A percentile compares a stretch with the other conserved stretches of the same genome.
Evolutionary conservation across 1,140 invertebrate genomes (phyloP).

Genomic region (Lutraria rhynchaena): DNA sequence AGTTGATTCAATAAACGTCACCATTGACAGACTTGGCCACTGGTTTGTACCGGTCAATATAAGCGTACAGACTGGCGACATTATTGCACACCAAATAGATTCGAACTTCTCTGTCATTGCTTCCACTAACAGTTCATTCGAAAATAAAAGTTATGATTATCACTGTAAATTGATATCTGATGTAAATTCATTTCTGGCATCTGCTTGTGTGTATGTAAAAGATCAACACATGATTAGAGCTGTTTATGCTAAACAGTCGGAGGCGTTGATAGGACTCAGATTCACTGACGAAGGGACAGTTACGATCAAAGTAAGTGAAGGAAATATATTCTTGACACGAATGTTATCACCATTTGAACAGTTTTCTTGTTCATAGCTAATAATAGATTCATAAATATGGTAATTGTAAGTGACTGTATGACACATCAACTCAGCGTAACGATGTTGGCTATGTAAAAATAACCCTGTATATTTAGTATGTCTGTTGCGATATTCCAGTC

Average conservation of each 20-base stretch:
- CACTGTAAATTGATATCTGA: background rate
- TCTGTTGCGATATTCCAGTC: background rate
- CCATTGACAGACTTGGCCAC: background rate
- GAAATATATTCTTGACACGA: too few species aligned
- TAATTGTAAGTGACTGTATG: background rate
- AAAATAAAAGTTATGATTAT: background rate
- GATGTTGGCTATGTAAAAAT: too few species aligned
- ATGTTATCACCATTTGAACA: background rate
- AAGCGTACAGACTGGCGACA: background rate
- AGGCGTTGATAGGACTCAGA: background rate
- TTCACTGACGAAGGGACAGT: conserved; percentile 27
- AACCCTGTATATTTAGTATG: background rate
- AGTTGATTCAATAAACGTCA: background rate
- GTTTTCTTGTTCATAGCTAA: background rate
- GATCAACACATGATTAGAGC: conserved; percentile 25
- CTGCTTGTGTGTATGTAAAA: background rate
- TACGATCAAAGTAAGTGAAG: background rate
- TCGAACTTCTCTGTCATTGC: background rate
- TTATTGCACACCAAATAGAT: conserved; percentile 7
- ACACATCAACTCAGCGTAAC: too few species aligned
- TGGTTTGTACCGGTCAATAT: background rate
- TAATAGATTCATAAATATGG: background rate
- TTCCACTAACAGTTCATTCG: background rate
- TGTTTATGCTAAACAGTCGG: background rate
- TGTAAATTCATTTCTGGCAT: background rate